Conservation (phyloP, 2,888 invertebrate genomes). For the Agriopis aurantiaria region DNA sequence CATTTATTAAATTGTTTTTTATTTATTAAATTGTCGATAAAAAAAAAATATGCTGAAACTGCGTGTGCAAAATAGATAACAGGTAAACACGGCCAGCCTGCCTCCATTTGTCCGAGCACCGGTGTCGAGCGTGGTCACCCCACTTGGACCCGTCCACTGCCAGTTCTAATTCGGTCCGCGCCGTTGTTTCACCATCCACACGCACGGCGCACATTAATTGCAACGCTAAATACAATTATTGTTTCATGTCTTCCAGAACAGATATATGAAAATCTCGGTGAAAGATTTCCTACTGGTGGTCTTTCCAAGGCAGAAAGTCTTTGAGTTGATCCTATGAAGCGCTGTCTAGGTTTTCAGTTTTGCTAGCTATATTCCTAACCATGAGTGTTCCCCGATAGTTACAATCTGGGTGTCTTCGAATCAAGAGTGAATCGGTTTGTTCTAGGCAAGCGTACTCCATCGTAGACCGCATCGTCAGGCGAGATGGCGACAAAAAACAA, state of each 20-base stretch:
- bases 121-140: slow-evolving; percentile 40
- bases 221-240: slow-evolving; percentile 41
- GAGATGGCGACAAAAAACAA: too few relatives aligned
- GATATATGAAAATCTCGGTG: slow-evolving; percentile 3
- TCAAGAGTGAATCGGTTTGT: too few relatives aligned
- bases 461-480: too few relatives aligned
- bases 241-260: slow-evolving; percentile 16
- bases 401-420: too few relatives aligned
- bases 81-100: not conserved
- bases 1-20: too few relatives aligned
- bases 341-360: not conserved
- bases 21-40: too few relatives aligned
- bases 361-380: not conserved
- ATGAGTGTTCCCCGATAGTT: too few relatives aligned
- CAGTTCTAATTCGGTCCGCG: slow-evolving; percentile 73
- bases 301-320: not conserved
- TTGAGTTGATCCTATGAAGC: not conserved
- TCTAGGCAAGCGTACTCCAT: too few relatives aligned
- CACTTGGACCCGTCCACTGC: slow-evolving; percentile 62
- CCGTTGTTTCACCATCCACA: slow-evolving; percentile 65
- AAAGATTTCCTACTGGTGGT: not conserved
- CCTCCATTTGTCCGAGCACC: not conserved
- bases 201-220: slow-evolving; percentile 36
- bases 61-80: too few relatives aligned
- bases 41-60: too few relatives aligned